phyloP scores from a whole-genome alignment of 64 coral and sea anemone genomes.

The Montipora capricornis region DNA sequence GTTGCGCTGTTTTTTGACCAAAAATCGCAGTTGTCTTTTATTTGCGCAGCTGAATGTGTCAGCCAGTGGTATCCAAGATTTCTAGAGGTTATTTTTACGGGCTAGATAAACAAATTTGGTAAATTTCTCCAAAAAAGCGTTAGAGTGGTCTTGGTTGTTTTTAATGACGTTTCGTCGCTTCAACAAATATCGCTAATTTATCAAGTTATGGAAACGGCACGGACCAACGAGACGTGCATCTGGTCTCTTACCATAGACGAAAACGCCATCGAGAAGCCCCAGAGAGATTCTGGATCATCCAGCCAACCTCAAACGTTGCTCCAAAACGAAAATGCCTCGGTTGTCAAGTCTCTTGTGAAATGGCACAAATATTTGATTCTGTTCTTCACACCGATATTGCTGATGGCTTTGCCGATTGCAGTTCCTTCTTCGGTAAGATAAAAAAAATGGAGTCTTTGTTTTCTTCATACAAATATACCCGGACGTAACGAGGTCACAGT shows the following conservation, averaged over 20 bases:
- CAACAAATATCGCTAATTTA: no score
- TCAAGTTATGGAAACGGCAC: background rate
- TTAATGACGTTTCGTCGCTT: no score
- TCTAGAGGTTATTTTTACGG: background rate
- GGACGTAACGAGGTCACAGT: no score
- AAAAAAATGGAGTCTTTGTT: no score
- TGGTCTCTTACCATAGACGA: background rate
- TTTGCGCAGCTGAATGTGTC: background rate
- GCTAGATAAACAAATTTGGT: background rate
- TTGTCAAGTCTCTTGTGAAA: conserved; percentile 45
- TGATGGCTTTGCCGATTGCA: conserved; percentile 71
- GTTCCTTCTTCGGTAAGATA: conserved; percentile 71
- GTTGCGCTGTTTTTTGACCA: background rate
- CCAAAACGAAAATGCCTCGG: conserved; percentile 16
- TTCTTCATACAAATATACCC: no score
- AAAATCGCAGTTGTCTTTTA: background rate
- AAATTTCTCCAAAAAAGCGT: no score
- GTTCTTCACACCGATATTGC: conserved; percentile 49
- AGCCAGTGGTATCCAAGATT: background rate
- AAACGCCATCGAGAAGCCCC: background rate
- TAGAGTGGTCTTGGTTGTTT: no score
- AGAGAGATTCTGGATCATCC: background rate
- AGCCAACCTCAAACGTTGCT: no score
- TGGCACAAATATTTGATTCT: conserved; percentile 84
- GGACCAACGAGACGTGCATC: background rate